Evolutionary conservation across 2,113 vertebrate species (phyloP), one percentile per base, ranked within the genome.

Genomic region (Platysteira castanea): DNA sequence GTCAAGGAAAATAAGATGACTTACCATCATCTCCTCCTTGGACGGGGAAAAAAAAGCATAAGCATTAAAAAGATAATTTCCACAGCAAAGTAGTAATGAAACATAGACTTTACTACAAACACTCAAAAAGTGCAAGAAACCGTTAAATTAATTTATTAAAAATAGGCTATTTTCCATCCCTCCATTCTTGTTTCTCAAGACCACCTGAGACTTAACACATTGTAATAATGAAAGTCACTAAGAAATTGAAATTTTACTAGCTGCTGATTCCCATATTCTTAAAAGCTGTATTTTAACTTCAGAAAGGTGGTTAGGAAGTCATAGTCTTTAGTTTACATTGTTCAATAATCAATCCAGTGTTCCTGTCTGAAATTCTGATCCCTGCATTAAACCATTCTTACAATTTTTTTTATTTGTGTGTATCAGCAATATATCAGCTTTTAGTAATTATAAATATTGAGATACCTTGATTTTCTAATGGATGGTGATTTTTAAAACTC

Each of bases 21-120:
- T 99, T 98, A 99, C 99, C 99, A 93, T 99, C 98, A 91, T 99
- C 99, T 68, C 99, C 98, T 91, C 99, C 99, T 99, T 93, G 7
- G 95, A 75, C 90, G 50, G 37, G 56, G 26, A 0, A 8, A 30
- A 15, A 41, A 84, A 65, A 76, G 15, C 67, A n/a, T 85, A 60
- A 93, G 27, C 27, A 70, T 91, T 75, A 80, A 95, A 92, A 84
- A 85, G 5, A 56, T n/a, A 9, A 76, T 42, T 91, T 85, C 23
- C 42, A 93, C 44, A 69, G 27, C 21, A 75, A 81, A 69, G 15
- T 5, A 73, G 21, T 54, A 84, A 85, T 18, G 16, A 94, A 76
- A 76, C 20, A 85, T 12, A 92, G 7, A 14, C 22, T 77, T 68
- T 71, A 89, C 57, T 57, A 94, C 17, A 68, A 82, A 85, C n/a